Percentiles rank a stretch among this genome's conserved stretches.
These are phyloP conservation scores for Acomys russatus DNA, from an alignment of 2,797 vertebrate genomes.

Conservation along the genomic window DNA sequence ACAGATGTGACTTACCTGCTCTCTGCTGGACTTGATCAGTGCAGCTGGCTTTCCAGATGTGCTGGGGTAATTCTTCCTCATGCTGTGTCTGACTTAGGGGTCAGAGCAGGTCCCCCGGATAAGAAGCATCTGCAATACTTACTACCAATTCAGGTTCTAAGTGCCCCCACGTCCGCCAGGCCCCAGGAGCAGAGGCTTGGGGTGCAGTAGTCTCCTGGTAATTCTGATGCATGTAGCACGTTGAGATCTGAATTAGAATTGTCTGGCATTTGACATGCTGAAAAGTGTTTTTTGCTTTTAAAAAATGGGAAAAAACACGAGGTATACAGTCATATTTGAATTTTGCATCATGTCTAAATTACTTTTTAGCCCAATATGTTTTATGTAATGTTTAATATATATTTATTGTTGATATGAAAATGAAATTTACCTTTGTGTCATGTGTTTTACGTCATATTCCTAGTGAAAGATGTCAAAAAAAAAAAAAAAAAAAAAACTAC, in stretches of 20 bases:
- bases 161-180: no score
- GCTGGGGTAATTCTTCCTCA: background rate
- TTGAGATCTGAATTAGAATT: conserved; percentile 27
- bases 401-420: conserved; percentile 42
- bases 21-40: background rate
- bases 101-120: background rate
- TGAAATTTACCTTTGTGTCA: background rate
- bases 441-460: background rate
- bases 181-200: background rate
- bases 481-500: conserved; percentile 58
- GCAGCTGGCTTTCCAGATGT: background rate
- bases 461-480: conserved; percentile 11
- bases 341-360: background rate
- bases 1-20: background rate
- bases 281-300: background rate
- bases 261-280: background rate
- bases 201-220: background rate
- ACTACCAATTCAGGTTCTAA: background rate
- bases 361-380: background rate
- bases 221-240: background rate
- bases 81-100: background rate
- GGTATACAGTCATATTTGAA: background rate
- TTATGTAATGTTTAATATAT: background rate
- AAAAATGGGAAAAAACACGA: background rate
- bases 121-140: background rate